Percentiles rank a stretch among this genome's conserved stretches.
These are phyloP conservation scores for Xyrauchen texanus DNA, from an alignment of 2,113 vertebrate genomes.

Conservation along the genomic window DNA sequence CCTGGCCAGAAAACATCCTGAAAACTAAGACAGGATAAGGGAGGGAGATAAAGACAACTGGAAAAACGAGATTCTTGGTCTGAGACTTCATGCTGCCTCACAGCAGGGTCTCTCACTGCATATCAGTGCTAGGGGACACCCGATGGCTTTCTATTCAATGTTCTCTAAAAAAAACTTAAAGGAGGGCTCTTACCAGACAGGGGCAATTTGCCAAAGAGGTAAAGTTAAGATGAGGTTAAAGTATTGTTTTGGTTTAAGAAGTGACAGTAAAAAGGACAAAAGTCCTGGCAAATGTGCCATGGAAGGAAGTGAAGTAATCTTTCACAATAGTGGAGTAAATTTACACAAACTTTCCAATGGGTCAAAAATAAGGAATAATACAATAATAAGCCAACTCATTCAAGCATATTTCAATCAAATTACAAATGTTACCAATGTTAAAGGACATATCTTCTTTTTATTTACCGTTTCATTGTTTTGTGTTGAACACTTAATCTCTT, in stretches of 20 bases:
- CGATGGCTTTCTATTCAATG: conserved; percentile 71
- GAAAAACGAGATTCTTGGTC: conserved; percentile 76
- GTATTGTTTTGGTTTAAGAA: conserved; percentile 78
- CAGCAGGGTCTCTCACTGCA: conserved; percentile 72
- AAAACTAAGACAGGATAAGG: conserved; percentile 57
- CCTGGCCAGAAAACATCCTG: conserved; percentile 57
- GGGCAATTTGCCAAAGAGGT: conserved; percentile 74
- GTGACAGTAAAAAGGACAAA: conserved; percentile 75
- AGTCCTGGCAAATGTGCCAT: conserved; percentile 60
- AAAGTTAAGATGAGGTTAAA: conserved; percentile 72
- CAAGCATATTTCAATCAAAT: not conserved
- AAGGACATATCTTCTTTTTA: too few species aligned
- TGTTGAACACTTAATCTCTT: not conserved
- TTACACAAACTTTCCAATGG: not conserved
- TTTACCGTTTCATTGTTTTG: not conserved
- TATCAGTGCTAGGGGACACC: conserved; percentile 70
- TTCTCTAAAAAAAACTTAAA: conserved; percentile 63
- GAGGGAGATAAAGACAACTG: conserved; percentile 73
- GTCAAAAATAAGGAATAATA: not conserved
- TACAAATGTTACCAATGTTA: too few species aligned
- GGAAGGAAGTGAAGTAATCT: conserved; percentile 66
- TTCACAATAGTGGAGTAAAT: conserved; percentile 49
- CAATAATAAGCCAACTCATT: not conserved
- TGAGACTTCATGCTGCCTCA: conserved; percentile 60
- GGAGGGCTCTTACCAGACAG: conserved; percentile 70